Evolutionary conservation across 1,140 invertebrate genomes (phyloP).

Genomic region (Diabrotica virgifera): DNA sequence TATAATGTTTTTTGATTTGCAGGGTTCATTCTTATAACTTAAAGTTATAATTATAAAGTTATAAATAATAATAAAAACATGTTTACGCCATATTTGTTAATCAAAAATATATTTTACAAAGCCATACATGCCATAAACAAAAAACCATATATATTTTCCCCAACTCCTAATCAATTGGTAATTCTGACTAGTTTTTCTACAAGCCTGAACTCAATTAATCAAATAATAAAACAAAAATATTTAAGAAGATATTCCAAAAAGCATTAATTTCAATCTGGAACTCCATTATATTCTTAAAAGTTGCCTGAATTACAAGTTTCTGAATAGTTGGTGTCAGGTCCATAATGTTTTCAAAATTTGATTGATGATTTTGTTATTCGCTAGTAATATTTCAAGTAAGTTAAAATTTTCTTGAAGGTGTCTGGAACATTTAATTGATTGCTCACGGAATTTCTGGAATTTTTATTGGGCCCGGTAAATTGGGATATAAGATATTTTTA

Average conservation of each 20-base stretch:
- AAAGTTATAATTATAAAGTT: no score
- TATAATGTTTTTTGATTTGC: no score
- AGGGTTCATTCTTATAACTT: no score
- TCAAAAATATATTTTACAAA: no score
- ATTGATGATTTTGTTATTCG: conserved; percentile 3
- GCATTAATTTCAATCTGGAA: conserved; percentile 2
- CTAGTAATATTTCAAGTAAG: background rate
- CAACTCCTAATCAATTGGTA: background rate
- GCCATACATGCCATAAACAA: no score
- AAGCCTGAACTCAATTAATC: background rate
- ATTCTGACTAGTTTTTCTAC: background rate
- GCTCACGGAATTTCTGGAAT: background rate
- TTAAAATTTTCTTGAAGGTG: background rate
- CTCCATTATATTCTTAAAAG: background rate
- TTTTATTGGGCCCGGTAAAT: background rate
- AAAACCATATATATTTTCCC: no score
- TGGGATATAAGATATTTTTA: background rate
- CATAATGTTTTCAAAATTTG: conserved; percentile 3
- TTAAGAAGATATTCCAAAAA: background rate
- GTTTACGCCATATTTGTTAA: no score
- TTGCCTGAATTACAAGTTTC: background rate
- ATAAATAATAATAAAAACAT: no score
- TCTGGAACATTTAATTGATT: conserved; percentile 1
- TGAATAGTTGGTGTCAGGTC: conserved; percentile 1
- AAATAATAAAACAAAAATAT: background rate